These are phyloP conservation scores for Caenorhabditis parvicauda DNA, from an alignment of 2,888 invertebrate genomes.

Conservation along the genomic window DNA sequence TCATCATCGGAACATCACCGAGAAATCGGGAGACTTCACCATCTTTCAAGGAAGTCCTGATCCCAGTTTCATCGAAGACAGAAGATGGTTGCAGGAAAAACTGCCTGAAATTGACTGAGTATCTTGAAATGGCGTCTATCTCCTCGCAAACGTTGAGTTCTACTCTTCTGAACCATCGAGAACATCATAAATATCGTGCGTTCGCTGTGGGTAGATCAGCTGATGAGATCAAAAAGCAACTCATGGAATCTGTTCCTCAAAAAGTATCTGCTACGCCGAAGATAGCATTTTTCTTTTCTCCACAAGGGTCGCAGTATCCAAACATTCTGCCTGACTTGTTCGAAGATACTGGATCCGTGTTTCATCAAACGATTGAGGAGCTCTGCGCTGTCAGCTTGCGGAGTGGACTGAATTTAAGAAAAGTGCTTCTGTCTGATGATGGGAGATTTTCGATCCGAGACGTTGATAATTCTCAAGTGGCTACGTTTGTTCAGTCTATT, in stretches of 20 bases:
- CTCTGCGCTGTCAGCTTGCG: constrained; percentile 8
- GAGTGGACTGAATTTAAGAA: constrained; percentile 4
- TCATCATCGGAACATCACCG: constrained; percentile 23
- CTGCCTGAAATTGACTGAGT: too few species aligned
- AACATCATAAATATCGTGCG: constrained; percentile 22
- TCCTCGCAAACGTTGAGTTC: too few species aligned
- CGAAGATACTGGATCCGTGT: constrained; percentile 3
- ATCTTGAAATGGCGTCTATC: too few species aligned
- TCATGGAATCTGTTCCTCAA: constrained; percentile 5
- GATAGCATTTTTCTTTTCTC: constrained; percentile 51
- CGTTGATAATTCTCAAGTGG: constrained; percentile 36
- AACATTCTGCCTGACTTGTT: constrained; percentile 36
- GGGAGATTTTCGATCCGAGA: too few species aligned
- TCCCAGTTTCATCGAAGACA: constrained; percentile 37
- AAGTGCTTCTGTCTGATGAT: constrained; percentile 4
- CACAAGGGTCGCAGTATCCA: constrained; percentile 52
- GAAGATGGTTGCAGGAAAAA: constrained; percentile 13
- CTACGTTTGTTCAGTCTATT: constrained; percentile 33
- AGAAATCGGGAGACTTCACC: neutral
- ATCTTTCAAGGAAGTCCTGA: constrained; percentile 4
- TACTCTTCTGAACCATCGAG: constrained; percentile 30
- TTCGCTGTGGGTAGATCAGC: constrained; percentile 10
- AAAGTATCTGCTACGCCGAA: constrained; percentile 2
- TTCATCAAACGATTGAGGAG: constrained; percentile 10
- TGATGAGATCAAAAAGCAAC: constrained; percentile 7